A percentile compares a stretch with the other conserved stretches of the same genome.
These are phyloP conservation scores for Delphinus delphis DNA, from an alignment of 2,113 vertebrate species.

Conservation along the genomic window DNA sequence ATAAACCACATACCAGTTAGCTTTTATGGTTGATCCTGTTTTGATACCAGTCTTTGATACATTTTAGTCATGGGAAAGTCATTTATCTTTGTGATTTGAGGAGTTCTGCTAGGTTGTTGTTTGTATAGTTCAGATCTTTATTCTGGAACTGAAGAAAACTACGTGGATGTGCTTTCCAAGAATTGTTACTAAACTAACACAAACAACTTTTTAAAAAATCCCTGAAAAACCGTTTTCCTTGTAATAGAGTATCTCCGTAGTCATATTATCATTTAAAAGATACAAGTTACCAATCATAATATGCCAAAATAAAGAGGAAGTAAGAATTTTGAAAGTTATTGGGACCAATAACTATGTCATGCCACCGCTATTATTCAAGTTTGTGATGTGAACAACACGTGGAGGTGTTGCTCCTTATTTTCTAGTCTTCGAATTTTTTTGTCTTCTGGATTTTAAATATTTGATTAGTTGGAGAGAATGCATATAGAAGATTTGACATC, in stretches of 20 bases:
- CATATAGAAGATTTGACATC: background rate
- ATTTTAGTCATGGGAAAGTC: background rate
- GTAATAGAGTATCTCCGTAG: background rate
- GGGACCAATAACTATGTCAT: background rate
- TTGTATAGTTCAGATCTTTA: constrained; percentile 11
- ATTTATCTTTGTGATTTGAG: constrained; percentile 15
- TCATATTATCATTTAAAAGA: constrained; percentile 2
- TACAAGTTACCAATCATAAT: background rate
- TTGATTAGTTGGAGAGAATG: constrained; percentile 38
- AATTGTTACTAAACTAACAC: constrained; percentile 40
- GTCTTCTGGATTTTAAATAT: constrained; percentile 39
- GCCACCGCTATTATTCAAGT: background rate
- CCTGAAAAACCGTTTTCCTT: background rate
- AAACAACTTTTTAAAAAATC: background rate
- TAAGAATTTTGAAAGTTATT: constrained; percentile 25
- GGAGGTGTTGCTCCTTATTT: constrained; percentile 27
- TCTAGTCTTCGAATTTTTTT: constrained; percentile 23
- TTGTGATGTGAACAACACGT: constrained; percentile 22
- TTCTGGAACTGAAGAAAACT: constrained; percentile 7
- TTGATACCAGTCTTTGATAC: constrained; percentile 17
- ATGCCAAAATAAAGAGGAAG: background rate
- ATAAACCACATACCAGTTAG: background rate
- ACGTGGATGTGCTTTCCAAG: background rate
- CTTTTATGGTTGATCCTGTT: background rate
- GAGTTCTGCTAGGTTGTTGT: background rate